Conservation (phyloP, 2,888 invertebrate genomes). For the Caenorhabditis sinica region DNA sequence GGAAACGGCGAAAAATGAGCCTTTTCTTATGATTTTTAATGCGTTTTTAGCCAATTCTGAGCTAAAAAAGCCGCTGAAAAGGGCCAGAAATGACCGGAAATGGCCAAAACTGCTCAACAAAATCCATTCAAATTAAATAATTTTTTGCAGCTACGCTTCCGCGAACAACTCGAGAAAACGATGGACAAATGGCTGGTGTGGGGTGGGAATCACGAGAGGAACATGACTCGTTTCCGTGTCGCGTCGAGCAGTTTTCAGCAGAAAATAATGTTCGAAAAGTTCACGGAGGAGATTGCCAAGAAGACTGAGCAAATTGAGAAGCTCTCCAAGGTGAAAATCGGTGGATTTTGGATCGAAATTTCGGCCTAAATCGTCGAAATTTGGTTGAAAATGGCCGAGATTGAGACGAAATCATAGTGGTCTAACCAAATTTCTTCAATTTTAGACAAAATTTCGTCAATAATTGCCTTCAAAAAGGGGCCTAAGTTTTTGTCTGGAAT, state of each 20-base stretch:
- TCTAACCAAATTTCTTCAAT: too few relatives aligned
- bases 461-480: too few relatives aligned
- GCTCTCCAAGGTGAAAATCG: background rate
- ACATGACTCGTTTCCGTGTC: background rate
- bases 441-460: too few relatives aligned
- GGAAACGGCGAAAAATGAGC: background rate
- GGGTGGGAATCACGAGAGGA: background rate
- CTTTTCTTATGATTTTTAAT: background rate
- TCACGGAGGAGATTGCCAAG: background rate
- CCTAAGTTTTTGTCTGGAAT: too few relatives aligned
- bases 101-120: background rate
- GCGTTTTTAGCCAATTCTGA: background rate
- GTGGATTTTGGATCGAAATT: too few relatives aligned
- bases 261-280: constrained; percentile 28
- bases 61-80: background rate
- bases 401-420: too few relatives aligned
- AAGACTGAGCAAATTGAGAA: constrained; percentile 18
- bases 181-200: constrained; percentile 5
- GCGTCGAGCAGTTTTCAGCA: constrained; percentile 25
- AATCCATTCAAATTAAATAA: background rate
- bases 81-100: background rate
- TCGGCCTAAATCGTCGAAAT: too few relatives aligned
- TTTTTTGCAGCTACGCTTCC: constrained; percentile 13
- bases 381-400: too few relatives aligned
- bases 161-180: background rate